Evolutionary conservation across 2,797 vertebrate genomes (phyloP), one percentile per base, ranked within the genome.

Genomic region (Darevskia mixta): DNA sequence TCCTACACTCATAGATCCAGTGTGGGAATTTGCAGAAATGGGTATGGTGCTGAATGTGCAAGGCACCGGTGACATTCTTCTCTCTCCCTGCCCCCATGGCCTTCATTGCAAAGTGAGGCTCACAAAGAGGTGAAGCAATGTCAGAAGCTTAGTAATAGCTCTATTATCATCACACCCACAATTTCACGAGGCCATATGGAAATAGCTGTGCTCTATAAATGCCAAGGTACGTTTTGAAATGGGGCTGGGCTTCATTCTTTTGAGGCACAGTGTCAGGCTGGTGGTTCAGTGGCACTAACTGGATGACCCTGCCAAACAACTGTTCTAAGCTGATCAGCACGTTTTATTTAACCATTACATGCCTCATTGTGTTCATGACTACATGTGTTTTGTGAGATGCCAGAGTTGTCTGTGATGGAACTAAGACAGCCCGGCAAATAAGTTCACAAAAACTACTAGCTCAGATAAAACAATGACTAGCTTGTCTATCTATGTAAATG

Each of bases 101-200:
- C 38, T 43, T 17, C 9, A 3, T 58, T 13, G 67, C 2, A 43
- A 86, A 23, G 73, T 8, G 3, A 45, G 41, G 75, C 11, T 78
- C 73, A 29, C 58, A n/a, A 55, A 17, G 55, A 35, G 15, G 13
- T 29, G 29, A 79, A n/a, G 38, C 73, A 41, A 3, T 4, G 1
- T 23, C 25, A 17, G 45, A 41, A 55, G 58, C 55, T 72, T 80
- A 64, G 38, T 77, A 66, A 77, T 29, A 29, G 23, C 45, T 83
- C 66, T 58, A 9, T 83, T 71, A 55, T 79, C 76, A 72, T 61
- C 69, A 38, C 87, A 55, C 83, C 87, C 83, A 66, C 1, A 4
- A 20, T 35, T 61, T 66, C 45, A 15, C n/a, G 77, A 81, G 71
- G 69, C 43, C 71, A 15, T 17, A 4, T 15, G 69, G 15, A 35